Evolutionary conservation across 2,888 invertebrate species (phyloP).

Genomic region (Sisyra nigra): DNA sequence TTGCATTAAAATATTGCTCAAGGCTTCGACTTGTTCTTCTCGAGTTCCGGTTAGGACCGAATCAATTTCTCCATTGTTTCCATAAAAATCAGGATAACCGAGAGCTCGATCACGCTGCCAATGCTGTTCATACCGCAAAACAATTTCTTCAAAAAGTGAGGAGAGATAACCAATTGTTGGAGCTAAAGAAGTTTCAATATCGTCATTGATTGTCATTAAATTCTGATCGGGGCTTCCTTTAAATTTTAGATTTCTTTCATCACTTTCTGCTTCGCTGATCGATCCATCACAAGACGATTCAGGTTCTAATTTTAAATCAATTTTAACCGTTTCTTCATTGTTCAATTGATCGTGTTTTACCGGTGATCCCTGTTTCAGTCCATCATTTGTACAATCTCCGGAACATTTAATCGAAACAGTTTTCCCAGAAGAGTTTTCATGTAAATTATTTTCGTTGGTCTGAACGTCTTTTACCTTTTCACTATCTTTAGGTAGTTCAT

Average conservation of each 20-base stretch:
- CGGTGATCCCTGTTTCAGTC: conserved; percentile 7
- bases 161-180: conserved; percentile 13
- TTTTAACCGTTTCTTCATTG: conserved; percentile 1
- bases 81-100: conserved; percentile 18
- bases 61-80: conserved; percentile 13
- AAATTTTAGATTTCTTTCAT: background rate
- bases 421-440: background rate
- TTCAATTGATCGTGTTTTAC: conserved; percentile 9
- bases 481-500: background rate
- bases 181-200: conserved; percentile 3
- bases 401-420: conserved; percentile 1
- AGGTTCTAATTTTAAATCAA: conserved; percentile 2
- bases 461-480: background rate
- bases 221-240: background rate
- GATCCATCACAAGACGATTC: conserved; percentile 6
- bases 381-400: conserved; percentile 6
- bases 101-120: conserved; percentile 22
- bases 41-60: conserved; percentile 14
- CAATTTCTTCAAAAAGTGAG: conserved; percentile 19
- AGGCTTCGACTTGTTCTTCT: conserved; percentile 16
- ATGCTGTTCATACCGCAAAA: conserved; percentile 19
- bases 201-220: background rate
- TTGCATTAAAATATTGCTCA: conserved; percentile 18
- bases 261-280: conserved; percentile 3
- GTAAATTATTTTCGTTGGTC: conserved; percentile 9